A percentile compares a stretch with the other conserved stretches of the same genome.
These are phyloP conservation scores for Agelaius tricolor DNA, from an alignment of 2,113 vertebrate species.

Conservation along the genomic window DNA sequence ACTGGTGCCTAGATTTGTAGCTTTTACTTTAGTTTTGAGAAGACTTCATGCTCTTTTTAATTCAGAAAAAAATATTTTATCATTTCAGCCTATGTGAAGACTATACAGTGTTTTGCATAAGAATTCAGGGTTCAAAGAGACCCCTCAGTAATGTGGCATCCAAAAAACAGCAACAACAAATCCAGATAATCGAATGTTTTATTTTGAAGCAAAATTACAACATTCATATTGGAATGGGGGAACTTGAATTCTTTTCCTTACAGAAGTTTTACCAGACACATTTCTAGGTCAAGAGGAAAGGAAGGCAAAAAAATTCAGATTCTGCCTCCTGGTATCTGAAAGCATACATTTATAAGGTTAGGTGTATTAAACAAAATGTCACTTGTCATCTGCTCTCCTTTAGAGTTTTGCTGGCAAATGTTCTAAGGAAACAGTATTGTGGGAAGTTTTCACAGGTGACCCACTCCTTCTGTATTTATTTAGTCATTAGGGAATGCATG, in stretches of 20 bases:
- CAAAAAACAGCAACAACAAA: background rate
- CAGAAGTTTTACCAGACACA: background rate
- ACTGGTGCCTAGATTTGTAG: background rate
- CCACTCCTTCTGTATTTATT: background rate
- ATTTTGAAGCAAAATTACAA: background rate
- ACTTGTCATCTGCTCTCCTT: background rate
- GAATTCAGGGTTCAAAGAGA: background rate
- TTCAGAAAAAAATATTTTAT: background rate
- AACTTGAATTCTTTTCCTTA: background rate
- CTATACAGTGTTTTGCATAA: background rate
- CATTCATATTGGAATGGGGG: background rate
- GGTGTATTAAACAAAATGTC: background rate
- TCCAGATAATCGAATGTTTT: background rate
- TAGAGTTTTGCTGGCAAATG: background rate
- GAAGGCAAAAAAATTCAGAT: accelerated
- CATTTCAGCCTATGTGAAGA: background rate
- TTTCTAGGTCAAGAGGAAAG: background rate
- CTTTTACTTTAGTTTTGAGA: background rate
- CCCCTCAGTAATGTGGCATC: accelerated
- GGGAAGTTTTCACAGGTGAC: background rate
- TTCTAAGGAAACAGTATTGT: background rate
- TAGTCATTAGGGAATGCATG: background rate
- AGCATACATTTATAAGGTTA: background rate
- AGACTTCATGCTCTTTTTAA: background rate
- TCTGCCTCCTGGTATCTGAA: background rate